phyloP scores from a whole-genome alignment of 2,797 vertebrate genomes.

The Cynodonichthys magdalenae region DNA sequence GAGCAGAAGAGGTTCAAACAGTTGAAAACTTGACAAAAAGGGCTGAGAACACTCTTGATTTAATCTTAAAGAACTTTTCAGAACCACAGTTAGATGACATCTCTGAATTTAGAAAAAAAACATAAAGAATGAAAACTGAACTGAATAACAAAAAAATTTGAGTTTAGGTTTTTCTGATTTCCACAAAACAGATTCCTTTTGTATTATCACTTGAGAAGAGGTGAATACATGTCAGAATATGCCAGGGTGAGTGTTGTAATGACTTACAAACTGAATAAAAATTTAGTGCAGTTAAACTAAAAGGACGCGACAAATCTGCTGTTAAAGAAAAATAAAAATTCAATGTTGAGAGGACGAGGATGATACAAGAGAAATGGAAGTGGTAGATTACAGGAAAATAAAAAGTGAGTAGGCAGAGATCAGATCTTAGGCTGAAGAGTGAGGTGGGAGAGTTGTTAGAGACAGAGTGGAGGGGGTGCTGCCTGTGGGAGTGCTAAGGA shows the following conservation, averaged over 20 bases:
- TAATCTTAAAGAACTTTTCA: background rate
- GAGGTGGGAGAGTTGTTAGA: constrained; percentile 65
- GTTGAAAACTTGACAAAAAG: background rate
- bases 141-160: background rate
- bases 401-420: constrained; percentile 67
- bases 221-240: background rate
- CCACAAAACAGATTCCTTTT: constrained; percentile 1
- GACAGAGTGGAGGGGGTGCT: constrained; percentile 70
- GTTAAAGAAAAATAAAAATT: too few species aligned
- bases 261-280: constrained; percentile 12
- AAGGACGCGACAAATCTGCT: too few species aligned
- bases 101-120: constrained; percentile 9
- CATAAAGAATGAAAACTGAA: constrained; percentile 64
- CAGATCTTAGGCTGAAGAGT: constrained; percentile 80
- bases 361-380: constrained; percentile 40
- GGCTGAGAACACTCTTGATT: background rate
- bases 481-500: constrained; percentile 95
- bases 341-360: constrained; percentile 20
- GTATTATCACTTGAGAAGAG: constrained; percentile 1
- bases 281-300: too few species aligned
- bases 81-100: background rate
- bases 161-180: background rate
- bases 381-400: constrained; percentile 24
- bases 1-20: background rate
- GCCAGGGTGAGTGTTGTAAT: constrained; percentile 5